These are phyloP conservation scores for Ctenochaetus hawaiiensis DNA, from an alignment of 2,797 vertebrate species.

Conservation along the genomic window DNA sequence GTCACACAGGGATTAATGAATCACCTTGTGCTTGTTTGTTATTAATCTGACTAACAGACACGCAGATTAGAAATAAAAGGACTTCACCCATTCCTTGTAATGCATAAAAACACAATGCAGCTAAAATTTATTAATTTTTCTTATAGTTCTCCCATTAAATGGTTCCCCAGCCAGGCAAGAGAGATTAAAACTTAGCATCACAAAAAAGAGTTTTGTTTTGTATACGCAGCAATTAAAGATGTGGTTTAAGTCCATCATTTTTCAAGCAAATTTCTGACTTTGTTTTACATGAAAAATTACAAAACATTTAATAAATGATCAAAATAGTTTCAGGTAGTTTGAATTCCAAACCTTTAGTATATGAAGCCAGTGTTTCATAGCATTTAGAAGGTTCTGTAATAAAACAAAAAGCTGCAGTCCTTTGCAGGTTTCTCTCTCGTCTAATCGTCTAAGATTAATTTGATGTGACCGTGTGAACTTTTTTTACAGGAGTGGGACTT, in stretches of 20 bases:
- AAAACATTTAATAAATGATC: not conserved
- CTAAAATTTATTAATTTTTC: not conserved
- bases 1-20: too few species aligned
- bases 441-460: not conserved
- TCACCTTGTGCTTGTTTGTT: not conserved
- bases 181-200: not conserved
- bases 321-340: not conserved
- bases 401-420: not conserved
- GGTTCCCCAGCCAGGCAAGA: not conserved
- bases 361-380: not conserved
- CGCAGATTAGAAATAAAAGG: not conserved
- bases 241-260: not conserved
- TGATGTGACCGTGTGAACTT: slow-evolving; percentile 1
- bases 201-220: too few species aligned
- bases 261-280: not conserved
- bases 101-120: not conserved
- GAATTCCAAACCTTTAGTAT: not conserved
- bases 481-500: slow-evolving; percentile 64
- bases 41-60: not conserved
- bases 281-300: not conserved
- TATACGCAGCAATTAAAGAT: too few species aligned
- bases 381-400: not conserved
- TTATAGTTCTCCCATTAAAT: not conserved
- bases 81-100: not conserved
- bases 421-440: not conserved